These are phyloP conservation scores for Chromoteleia sp. DNA, from an alignment of 2,888 invertebrate genomes.

Conservation along the genomic window DNA sequence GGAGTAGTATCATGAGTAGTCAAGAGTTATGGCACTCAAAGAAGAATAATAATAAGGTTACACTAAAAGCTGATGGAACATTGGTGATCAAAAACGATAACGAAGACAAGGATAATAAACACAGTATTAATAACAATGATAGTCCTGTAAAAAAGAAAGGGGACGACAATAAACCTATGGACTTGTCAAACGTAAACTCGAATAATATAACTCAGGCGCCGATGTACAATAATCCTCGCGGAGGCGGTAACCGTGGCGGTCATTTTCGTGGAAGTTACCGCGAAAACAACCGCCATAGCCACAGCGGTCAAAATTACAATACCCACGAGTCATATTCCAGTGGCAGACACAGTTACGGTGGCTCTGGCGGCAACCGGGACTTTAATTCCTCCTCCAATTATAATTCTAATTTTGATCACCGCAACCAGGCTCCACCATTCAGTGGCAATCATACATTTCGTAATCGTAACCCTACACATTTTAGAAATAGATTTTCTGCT, in stretches of 20 bases:
- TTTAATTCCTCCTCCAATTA: constrained; percentile 78
- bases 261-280: constrained; percentile 79
- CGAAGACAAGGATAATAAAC: constrained; percentile 50
- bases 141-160: constrained; percentile 76
- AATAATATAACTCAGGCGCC: constrained; percentile 86
- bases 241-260: constrained; percentile 82
- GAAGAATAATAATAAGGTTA: constrained; percentile 86
- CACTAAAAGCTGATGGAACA: constrained; percentile 88
- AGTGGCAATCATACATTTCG: constrained; percentile 77
- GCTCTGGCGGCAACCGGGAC: constrained; percentile 77
- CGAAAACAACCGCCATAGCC: constrained; percentile 78
- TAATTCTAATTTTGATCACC: constrained; percentile 79
- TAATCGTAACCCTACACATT: constrained; percentile 80
- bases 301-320: constrained; percentile 84
- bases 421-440: constrained; percentile 76
- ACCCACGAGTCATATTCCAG: constrained; percentile 84
- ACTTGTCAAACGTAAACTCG: constrained; percentile 77
- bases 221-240: constrained; percentile 88
- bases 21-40: constrained; percentile 90
- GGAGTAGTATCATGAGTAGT: constrained; percentile 88
- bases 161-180: constrained; percentile 74
- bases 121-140: constrained; percentile 75
- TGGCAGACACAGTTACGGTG: constrained; percentile 80
- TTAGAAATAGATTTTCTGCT: constrained; percentile 73
- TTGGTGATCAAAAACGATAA: constrained; percentile 85